Percentiles rank a stretch among this genome's conserved stretches.
Evolutionary conservation across 2,797 vertebrate species (phyloP).

Genomic region (Buphagus erythrorhynchus): DNA sequence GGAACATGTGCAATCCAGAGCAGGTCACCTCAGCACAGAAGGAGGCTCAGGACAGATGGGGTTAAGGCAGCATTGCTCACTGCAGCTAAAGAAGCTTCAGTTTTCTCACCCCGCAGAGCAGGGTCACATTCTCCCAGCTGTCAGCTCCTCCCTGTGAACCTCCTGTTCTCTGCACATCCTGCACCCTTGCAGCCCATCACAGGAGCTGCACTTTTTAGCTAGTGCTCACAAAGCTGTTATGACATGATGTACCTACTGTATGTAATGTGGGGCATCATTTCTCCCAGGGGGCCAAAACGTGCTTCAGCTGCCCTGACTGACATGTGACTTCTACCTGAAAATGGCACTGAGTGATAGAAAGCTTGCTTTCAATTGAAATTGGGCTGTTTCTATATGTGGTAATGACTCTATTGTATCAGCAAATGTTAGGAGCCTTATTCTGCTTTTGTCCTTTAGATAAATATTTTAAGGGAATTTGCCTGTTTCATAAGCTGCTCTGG

Average conservation of each 20-base stretch:
- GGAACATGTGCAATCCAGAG: not conserved
- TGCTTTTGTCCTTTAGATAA: not conserved
- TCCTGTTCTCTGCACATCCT: not conserved
- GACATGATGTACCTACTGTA: not conserved
- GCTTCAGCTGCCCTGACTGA: not conserved
- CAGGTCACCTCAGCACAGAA: not conserved
- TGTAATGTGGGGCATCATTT: not conserved
- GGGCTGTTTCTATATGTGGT: not conserved
- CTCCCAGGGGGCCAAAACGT: not conserved
- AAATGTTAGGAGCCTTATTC: not conserved
- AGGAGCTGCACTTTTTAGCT: not conserved
- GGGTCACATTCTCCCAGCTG: not conserved
- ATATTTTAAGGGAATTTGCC: not conserved
- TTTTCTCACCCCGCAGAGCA: not conserved
- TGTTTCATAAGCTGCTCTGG: not conserved
- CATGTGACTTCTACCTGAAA: not conserved
- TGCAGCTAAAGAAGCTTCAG: not conserved
- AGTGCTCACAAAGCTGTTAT: not conserved
- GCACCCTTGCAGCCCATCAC: not conserved
- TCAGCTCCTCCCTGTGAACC: not conserved
- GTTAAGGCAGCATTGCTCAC: not conserved
- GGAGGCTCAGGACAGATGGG: not conserved
- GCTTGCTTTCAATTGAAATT: not conserved
- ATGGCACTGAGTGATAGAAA: not conserved
- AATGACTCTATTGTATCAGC: not conserved